Percentiles rank a stretch among this genome's conserved stretches.
phyloP scores from a whole-genome alignment of 2,113 vertebrate species.

The Sciurus niger region DNA sequence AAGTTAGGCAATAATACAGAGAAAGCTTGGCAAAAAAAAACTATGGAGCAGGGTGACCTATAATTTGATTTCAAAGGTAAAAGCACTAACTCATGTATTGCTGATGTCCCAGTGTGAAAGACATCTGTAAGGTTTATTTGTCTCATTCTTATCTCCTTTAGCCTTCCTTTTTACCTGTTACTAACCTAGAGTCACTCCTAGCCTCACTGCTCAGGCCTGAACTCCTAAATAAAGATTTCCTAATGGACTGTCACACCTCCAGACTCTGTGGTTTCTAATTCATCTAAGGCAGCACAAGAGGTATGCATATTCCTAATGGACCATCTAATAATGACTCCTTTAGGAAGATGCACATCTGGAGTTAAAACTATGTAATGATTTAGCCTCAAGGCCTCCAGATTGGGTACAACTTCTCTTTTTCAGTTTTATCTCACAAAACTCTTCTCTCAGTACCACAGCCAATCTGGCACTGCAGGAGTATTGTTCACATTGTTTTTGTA shows the following conservation, averaged over 20 bases:
- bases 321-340: background rate
- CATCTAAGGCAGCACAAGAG: background rate
- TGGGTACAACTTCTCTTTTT: background rate
- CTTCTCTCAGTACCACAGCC: background rate
- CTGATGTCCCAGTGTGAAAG: background rate
- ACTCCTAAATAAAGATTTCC: background rate
- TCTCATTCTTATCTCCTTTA: background rate
- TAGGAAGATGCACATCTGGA: background rate
- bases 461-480: background rate
- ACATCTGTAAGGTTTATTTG: background rate
- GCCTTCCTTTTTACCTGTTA: background rate
- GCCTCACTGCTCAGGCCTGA: background rate
- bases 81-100: background rate
- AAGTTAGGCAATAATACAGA: background rate
- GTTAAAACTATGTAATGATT: background rate
- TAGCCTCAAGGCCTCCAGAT: background rate
- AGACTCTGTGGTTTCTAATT: background rate
- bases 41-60: background rate
- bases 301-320: background rate
- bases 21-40: slow-evolving; percentile 28
- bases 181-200: background rate
- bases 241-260: background rate
- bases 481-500: background rate
- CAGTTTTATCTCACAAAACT: slow-evolving; percentile 16
- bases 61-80: slow-evolving; percentile 54